Base-by-base conservation (phyloP, 2,113 vertebrate genomes). In the Panthera tigris region DNA sequence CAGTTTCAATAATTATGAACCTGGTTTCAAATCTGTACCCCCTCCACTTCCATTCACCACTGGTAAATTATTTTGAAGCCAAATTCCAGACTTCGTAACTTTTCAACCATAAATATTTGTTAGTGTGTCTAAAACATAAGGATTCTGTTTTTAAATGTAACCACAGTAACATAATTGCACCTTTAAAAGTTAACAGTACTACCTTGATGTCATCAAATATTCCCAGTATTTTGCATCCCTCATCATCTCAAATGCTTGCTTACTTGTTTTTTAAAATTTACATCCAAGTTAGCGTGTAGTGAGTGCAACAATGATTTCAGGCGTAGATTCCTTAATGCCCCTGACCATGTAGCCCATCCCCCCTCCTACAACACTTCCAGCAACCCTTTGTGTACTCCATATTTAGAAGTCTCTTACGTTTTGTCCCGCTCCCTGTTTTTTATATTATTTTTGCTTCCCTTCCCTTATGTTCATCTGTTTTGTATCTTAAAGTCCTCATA, bases 141-240 rank as follows among this genome's bases (percentile, higher is more conserved):
- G 66, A 71, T 84, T 91, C 50, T 71, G 4, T 91, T 91, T 95
- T 69, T 84, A 91, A 91, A n/a, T 90, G 21, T 76, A 79, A 91
- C 31, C 39, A 71, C 61, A 69, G 5, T 71, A 76, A 79, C 61
- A 48, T 78, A 57, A 14, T 76, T 74, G 57, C 16, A 69, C 4
- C 50, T 95, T 78, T 45, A 71, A 61, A 86, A 39, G 33, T 69
- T 79, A 33, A 39, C 36, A 68, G 0, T 79, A 25, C 19, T 57
- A 68, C 63, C n/a, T 55, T 76, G 61, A 68, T 79, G 50, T 79
- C 31, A 57, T 85, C 31, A 79, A 18, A 36, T 69, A 45, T 45
- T 50, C 50, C 9, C 6, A 25, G 14, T 66, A 82, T 79, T 91
- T 85, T 33, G 3, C 25, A 36, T 50, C 23, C 31, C 63, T 50